Percentiles rank a stretch among this genome's conserved stretches.
These are phyloP conservation scores for Crotalus horridus DNA, from an alignment of 2,113 vertebrate genomes.

Conservation along the genomic window DNA sequence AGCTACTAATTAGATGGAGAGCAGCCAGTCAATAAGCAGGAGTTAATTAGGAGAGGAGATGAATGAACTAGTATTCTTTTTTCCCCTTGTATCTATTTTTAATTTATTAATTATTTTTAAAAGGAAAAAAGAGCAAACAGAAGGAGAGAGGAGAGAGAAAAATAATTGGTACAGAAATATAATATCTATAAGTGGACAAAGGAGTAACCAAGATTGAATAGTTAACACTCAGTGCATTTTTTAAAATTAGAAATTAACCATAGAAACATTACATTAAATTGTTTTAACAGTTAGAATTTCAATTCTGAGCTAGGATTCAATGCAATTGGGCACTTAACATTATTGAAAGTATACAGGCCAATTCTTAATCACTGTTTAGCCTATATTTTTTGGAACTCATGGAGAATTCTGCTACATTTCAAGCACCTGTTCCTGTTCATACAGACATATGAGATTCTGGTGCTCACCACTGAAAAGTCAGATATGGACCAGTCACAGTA, in stretches of 20 bases:
- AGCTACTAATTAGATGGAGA: slow-evolving; percentile 13
- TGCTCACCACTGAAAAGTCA: not conserved
- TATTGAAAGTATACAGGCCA: not conserved
- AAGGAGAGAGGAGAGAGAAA: not conserved
- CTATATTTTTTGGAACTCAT: not conserved
- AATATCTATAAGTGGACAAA: not conserved
- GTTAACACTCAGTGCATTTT: not conserved
- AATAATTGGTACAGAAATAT: not conserved
- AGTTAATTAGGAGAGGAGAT: slow-evolving; percentile 15
- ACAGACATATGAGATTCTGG: not conserved
- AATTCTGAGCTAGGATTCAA: not conserved
- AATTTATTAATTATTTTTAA: not conserved
- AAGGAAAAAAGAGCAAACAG: not conserved
- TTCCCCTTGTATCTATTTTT: not conserved
- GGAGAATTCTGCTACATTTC: not conserved
- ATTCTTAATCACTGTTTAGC: not conserved
- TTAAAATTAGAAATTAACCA: not conserved
- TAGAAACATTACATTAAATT: not conserved
- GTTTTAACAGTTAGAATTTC: not conserved
- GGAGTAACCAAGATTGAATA: not conserved
- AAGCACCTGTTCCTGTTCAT: not conserved
- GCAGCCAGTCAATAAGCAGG: slow-evolving; percentile 29
- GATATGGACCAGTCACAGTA: not conserved
- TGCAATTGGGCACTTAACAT: not conserved
- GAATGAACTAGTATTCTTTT: slow-evolving; percentile 6